Conservation (phyloP, 2,797 vertebrate species). For the Crotalus adamanteus region DNA sequence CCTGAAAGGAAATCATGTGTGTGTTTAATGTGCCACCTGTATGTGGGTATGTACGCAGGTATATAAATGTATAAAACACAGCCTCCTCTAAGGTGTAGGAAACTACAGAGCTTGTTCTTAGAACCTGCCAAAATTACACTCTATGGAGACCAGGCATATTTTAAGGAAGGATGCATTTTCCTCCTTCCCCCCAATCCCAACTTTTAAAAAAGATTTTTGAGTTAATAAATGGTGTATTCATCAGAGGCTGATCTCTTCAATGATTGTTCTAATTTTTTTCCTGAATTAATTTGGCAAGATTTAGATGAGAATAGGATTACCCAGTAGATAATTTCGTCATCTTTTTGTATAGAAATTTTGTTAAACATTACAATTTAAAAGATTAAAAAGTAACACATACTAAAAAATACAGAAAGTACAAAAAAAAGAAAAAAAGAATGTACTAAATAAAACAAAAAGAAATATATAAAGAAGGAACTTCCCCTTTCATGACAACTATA, state of each 20-base stretch:
- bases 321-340: background rate
- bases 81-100: slow-evolving; percentile 66
- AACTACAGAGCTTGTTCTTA: slow-evolving; percentile 71
- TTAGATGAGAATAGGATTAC: background rate
- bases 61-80: slow-evolving; percentile 59
- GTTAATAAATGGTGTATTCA: slow-evolving; percentile 66
- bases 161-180: slow-evolving; percentile 51
- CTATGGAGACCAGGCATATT: slow-evolving; percentile 41
- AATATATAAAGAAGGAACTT: background rate
- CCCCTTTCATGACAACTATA: background rate
- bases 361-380: background rate
- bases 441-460: background rate
- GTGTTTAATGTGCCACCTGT: slow-evolving; percentile 65
- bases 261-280: slow-evolving; percentile 47
- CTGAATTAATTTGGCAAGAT: background rate
- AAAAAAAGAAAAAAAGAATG: background rate
- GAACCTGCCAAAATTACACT: slow-evolving; percentile 46
- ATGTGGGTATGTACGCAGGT: background rate
- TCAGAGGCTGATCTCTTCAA: slow-evolving; percentile 53
- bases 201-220: slow-evolving; percentile 26
- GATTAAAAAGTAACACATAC: background rate
- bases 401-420: background rate
- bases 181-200: rapidly evolving
- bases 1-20: slow-evolving; percentile 41
- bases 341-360: background rate